These are phyloP conservation scores for Regulus satrapa DNA, from an alignment of 2,113 vertebrate genomes.

Conservation along the genomic window DNA sequence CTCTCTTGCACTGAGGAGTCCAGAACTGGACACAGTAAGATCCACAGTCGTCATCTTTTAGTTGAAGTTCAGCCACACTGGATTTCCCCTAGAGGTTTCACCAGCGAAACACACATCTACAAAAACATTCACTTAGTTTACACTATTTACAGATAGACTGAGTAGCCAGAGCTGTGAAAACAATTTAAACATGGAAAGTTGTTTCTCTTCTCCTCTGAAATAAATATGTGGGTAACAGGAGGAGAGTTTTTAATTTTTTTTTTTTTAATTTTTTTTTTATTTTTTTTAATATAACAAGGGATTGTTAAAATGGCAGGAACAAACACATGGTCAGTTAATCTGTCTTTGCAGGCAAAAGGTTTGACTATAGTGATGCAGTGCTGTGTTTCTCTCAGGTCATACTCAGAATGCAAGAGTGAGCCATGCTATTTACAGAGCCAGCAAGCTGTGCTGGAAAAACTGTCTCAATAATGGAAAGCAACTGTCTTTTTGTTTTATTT, in stretches of 20 bases:
- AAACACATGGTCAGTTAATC: neutral
- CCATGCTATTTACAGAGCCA: neutral
- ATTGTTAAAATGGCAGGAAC: neutral
- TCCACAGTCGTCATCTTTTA: neutral
- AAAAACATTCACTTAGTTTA: neutral
- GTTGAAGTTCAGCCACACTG: neutral
- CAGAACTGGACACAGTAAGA: neutral
- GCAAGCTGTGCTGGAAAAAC: neutral
- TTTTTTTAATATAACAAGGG: neutral
- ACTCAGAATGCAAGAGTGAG: neutral
- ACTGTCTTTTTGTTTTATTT: neutral
- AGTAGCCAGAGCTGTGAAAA: neutral
- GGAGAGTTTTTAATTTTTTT: neutral
- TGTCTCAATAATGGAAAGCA: neutral
- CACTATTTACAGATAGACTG: neutral
- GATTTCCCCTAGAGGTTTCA: neutral
- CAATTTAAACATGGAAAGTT: neutral
- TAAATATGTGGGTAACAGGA: neutral
- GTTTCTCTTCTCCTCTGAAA: neutral
- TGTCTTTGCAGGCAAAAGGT: fast-evolving
- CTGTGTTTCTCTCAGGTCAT: neutral
- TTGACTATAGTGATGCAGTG: fast-evolving
- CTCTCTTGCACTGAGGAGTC: neutral
- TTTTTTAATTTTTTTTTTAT: neutral
- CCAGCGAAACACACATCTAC: neutral